These are phyloP conservation scores for Actinostola sp. DNA, from an alignment of 92 coral and sea anemone species.

Conservation along the genomic window DNA sequence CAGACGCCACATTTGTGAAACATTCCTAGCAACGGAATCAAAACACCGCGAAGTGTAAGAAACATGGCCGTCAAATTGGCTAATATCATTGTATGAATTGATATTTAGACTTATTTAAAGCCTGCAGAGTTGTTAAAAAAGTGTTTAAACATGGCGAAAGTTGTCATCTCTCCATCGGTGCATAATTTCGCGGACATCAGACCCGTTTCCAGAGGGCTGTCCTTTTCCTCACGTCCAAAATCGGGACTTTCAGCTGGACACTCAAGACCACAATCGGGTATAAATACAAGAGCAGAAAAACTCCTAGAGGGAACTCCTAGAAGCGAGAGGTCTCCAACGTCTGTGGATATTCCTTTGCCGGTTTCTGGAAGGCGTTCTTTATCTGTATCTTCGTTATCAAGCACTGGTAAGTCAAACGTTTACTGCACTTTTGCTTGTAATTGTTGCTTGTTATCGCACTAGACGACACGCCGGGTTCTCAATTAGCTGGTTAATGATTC, in stretches of 20 bases:
- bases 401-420: conserved; percentile 80
- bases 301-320: conserved; percentile 61
- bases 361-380: conserved; percentile 60
- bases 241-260: conserved; percentile 62
- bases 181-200: conserved; percentile 73
- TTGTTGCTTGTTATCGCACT: conserved; percentile 4
- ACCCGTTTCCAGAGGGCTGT: conserved; percentile 78
- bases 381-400: conserved; percentile 55
- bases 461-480: conserved; percentile 7
- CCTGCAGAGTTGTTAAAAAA: neutral
- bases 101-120: neutral
- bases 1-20: conserved; percentile 32
- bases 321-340: conserved; percentile 27
- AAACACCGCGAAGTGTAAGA: conserved; percentile 43
- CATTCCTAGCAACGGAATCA: conserved; percentile 66
- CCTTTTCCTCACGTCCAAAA: conserved; percentile 72
- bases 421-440: neutral
- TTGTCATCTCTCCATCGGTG: conserved; percentile 78
- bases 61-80: conserved; percentile 13
- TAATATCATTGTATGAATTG: conserved; percentile 2
- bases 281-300: conserved; percentile 43
- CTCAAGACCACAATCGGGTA: conserved; percentile 66
- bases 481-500: neutral
- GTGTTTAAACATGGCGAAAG: conserved; percentile 72
- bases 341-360: conserved; percentile 34